Evolutionary conservation across 2,888 invertebrate genomes (phyloP).

Genomic region (Yponomeuta malinellus): DNA sequence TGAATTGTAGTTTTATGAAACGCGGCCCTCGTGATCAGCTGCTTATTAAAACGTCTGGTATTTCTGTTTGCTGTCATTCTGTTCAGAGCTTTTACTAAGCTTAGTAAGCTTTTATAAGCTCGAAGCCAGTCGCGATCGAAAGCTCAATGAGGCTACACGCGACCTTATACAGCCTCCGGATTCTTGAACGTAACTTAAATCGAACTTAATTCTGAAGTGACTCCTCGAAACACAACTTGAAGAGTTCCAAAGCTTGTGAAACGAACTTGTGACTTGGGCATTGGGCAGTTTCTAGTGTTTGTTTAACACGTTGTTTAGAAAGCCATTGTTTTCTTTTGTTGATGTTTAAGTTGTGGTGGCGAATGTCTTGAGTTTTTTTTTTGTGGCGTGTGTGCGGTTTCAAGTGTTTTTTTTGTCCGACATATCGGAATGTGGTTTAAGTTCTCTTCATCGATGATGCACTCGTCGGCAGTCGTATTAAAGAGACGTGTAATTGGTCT

Average conservation of each 20-base stretch:
- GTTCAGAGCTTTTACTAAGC: not conserved
- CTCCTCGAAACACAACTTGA: not conserved
- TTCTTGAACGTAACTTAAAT: slow-evolving; percentile 40
- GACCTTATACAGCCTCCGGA: slow-evolving; percentile 24
- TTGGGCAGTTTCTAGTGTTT: not conserved
- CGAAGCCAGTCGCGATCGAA: slow-evolving; percentile 9
- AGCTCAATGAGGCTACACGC: slow-evolving; percentile 14
- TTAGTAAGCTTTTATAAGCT: slow-evolving; percentile 7
- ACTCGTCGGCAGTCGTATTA: not conserved
- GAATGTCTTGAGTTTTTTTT: not conserved
- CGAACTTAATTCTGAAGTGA: slow-evolving; percentile 22
- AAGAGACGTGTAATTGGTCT: not conserved
- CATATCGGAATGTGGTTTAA: not conserved
- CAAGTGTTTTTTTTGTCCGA: not conserved
- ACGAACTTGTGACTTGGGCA: not conserved
- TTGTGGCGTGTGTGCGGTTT: not conserved
- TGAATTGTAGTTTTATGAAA: too few relatives aligned
- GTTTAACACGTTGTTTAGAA: not conserved
- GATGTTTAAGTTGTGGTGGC: not conserved
- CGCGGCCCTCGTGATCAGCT: too few relatives aligned
- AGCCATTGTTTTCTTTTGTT: not conserved
- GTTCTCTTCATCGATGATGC: not conserved
- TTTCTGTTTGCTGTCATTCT: not conserved
- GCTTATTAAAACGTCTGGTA: not conserved
- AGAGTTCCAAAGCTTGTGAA: not conserved